Evolutionary conservation across 2,797 vertebrate species (phyloP), one percentile per base, ranked within the genome.

Genomic region (Cyprinella venusta): DNA sequence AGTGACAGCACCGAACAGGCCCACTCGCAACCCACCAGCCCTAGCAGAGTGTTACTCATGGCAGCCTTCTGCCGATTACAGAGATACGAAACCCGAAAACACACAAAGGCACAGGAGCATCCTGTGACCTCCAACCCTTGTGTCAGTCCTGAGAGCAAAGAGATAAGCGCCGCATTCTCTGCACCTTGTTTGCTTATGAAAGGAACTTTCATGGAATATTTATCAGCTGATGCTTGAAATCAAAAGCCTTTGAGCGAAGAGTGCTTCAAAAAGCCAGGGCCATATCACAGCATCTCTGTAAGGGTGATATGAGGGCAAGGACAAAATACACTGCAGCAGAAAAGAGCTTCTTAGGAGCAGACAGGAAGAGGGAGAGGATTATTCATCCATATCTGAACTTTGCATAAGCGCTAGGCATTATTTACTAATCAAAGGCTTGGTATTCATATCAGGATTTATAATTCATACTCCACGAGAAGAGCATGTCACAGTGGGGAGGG

Each of bases 181-280:
- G 90, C 92, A 91, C 90, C 91, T 92, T 92, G 91, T 92, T 93
- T 91, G 91, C 91, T 92, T 92, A 88, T 91, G 91, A 94, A 94
- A 92, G 91, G 92, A 91, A 93, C 92, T 92, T 90, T 86, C 91
- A 91, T 90, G 85, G 94, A 95, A 95, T 95, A 94, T 93, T 94
- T 94, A 94, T 88, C 90, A 94, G 94, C 72, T 88, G 87, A 80
- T 88, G 90, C 88, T 86, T 52, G 88, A 93, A 93, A 93, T 93
- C 91, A 93, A 94, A 89, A 93, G 90, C 88, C 91, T 93, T 91
- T 89, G 85, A 90, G 87, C 86, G 84, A 88, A 88, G 91, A 90
- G 90, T 87, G 91, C 90, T 88, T 94, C 85, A 91, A 84, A 86
- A 83, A 77, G 36, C 65, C 40, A 64, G 72, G 70, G 33, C 45